Conservation (phyloP, 2,797 vertebrate genomes). For the Leptoclinus maculatus region DNA sequence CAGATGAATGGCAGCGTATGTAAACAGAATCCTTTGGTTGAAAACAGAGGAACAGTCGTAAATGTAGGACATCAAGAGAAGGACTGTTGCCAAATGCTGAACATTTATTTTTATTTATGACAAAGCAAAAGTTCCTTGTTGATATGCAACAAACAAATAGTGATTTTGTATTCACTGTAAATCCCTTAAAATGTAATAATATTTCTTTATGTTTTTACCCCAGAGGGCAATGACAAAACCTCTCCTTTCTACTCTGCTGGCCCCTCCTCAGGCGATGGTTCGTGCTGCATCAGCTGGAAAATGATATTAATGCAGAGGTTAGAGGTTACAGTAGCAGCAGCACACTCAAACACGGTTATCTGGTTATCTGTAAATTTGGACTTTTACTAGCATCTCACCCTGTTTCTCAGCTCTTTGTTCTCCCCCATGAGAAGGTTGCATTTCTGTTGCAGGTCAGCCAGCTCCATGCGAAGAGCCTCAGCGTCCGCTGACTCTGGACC, state of each 20-base stretch:
- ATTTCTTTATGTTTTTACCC: neutral
- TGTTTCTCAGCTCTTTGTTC: slow-evolving; percentile 91
- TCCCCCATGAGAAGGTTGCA: slow-evolving; percentile 91
- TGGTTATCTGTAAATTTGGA: neutral
- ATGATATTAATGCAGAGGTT: neutral
- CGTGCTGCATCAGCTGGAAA: slow-evolving; percentile 91
- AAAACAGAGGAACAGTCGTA: neutral
- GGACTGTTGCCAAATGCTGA: slow-evolving; percentile 19
- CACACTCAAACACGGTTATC: neutral
- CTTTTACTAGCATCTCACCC: slow-evolving; percentile 80
- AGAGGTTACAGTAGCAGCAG: neutral
- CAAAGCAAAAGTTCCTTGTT: slow-evolving; percentile 42
- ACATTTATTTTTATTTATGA: slow-evolving; percentile 52
- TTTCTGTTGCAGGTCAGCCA: slow-evolving; percentile 91
- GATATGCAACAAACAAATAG: slow-evolving; percentile 50
- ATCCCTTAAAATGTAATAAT: slow-evolving; percentile 37
- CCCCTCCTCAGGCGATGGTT: slow-evolving; percentile 87
- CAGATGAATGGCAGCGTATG: neutral
- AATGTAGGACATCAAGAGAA: slow-evolving; percentile 1
- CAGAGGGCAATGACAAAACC: neutral
- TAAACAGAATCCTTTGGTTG: neutral
- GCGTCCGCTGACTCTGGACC: slow-evolving; percentile 87
- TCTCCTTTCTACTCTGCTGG: slow-evolving; percentile 78
- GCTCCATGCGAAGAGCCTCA: slow-evolving; percentile 88
- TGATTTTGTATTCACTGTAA: slow-evolving; percentile 45